Conservation (phyloP, 2,113 vertebrate species). For the Daboia siamensis region DNA sequence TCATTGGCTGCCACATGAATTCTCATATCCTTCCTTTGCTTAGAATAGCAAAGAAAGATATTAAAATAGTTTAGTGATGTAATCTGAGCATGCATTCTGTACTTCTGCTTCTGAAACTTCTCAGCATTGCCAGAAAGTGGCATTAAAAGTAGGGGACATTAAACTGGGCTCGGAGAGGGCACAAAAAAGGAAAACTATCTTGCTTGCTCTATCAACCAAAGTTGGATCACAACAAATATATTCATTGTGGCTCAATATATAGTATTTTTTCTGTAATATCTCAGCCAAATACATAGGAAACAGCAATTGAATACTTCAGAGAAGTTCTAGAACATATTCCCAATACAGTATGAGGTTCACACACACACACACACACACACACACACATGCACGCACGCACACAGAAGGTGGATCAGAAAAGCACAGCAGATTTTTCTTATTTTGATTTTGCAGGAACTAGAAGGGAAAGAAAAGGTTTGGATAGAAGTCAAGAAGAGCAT, state of each 20-base stretch:
- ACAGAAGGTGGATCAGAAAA: neutral
- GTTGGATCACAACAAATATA: neutral
- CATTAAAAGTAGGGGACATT: neutral
- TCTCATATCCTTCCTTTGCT: neutral
- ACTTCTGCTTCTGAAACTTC: neutral
- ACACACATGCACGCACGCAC: neutral
- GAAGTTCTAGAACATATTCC: neutral
- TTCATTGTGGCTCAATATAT: neutral
- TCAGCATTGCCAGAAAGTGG: neutral
- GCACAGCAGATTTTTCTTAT: neutral
- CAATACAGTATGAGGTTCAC: neutral
- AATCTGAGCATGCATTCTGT: neutral
- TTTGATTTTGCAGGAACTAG: neutral
- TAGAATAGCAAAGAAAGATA: neutral
- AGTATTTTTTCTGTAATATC: neutral
- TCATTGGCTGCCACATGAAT: neutral
- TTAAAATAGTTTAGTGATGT: neutral
- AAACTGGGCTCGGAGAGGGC: neutral
- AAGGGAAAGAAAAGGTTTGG: neutral
- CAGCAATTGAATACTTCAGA: neutral
- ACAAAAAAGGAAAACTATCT: neutral
- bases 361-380: too few relatives aligned
- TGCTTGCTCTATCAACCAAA: neutral
- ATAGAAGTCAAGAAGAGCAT: neutral
- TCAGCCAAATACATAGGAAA: neutral